Evolutionary conservation across 1,140 invertebrate species (phyloP), one percentile per base, ranked within the genome.

Genomic region (Diploscapter pachys): DNA sequence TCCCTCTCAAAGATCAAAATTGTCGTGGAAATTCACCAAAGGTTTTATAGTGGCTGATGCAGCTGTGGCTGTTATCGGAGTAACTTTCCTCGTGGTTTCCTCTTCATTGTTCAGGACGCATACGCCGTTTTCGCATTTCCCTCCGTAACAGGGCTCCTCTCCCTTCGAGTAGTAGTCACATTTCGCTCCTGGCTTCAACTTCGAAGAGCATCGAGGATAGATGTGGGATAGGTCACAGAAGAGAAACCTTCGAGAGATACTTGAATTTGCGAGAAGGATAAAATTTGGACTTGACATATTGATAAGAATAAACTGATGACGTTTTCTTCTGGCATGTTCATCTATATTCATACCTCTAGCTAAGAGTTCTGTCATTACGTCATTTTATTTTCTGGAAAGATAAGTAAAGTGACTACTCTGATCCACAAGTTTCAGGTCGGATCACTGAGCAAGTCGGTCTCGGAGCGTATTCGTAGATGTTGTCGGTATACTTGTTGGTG

Each of bases 391-490:
- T 31, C 31, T 81, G 73, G 8, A 31, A 31, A 31, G 31, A 31
- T 31, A 31, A 31, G 31, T 31, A 31, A 31, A 31, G 31, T 31
- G 31, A 31, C 31, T 31, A 31, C 31, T 31, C 31, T 31, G 82
- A 84, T 11, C 82, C 83, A 81, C 82, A 84, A 67, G 31, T 31
- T 31, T 78, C 13, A 53, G 72, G 68, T 62, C 63, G 13, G n/a
- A 53, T 31, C 54, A 31, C 55, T 5, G 78, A 50, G 77, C 82
- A 83, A 13, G 76, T 70, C 13, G 83, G 82, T 56, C 82, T 53
- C 65, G 83, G 82, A 11, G 80, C 82, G 65, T 85, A 83, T 63
- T 81, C 81, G 63, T 81, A 83, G 13, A 83, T n/a, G 53, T 85
- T 81, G 63, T 83, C 82, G 4, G 82, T 83, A 71, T 84, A 83